phyloP scores from a whole-genome alignment of 1,140 invertebrate species.

The Myzus persicae region DNA sequence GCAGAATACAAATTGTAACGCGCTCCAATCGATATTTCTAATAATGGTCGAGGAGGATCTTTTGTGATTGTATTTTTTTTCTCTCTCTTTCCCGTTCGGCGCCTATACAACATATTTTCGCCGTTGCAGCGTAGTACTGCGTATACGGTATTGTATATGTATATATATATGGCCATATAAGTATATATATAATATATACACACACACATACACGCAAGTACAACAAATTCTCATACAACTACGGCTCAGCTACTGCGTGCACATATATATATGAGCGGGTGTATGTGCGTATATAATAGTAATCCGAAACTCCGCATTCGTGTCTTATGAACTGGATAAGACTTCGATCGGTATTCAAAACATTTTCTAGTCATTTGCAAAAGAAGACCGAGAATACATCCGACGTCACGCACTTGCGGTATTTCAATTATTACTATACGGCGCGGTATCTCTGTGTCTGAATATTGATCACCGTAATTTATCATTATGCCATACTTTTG shows the following conservation, averaged over 20 bases:
- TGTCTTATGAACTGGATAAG: conserved; percentile 18
- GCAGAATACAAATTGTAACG: conserved; percentile 32
- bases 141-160: neutral
- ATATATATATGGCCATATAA: neutral
- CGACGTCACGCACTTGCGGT: neutral
- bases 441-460: neutral
- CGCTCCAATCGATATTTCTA: conserved; percentile 16
- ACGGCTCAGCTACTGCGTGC: neutral
- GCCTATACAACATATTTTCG: conserved; percentile 10
- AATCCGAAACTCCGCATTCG: neutral
- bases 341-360: conserved; percentile 18
- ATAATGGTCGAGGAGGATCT: conserved; percentile 8
- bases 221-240: neutral
- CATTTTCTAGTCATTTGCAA: conserved; percentile 31
- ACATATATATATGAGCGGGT: neutral
- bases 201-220: neutral
- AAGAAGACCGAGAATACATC: neutral
- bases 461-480: conserved; percentile 5
- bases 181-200: neutral
- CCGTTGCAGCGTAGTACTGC: neutral
- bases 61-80: conserved; percentile 27
- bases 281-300: neutral
- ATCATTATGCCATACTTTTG: neutral
- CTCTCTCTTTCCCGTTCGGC: neutral
- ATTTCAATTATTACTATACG: conserved; percentile 18